Evolutionary conservation across 2,888 invertebrate species (phyloP), one percentile per base, ranked within the genome.

Genomic region (Drosophila sordidula): DNA sequence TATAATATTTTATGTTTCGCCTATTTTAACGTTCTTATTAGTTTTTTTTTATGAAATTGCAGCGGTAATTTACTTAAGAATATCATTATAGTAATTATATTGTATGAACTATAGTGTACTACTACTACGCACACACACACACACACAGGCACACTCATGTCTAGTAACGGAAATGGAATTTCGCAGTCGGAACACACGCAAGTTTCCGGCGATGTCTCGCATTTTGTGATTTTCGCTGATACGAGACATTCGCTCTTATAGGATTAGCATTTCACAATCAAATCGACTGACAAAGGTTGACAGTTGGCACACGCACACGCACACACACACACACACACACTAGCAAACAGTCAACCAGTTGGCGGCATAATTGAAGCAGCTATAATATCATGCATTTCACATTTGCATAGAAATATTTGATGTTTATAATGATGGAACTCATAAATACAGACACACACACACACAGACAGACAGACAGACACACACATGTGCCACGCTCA

Each of bases 231-330:
- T 75, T 75, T 66, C 70, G 73, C 78, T 86, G 78, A 77, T 50
- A 41, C 69, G 41, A 41, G 45, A 55, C 64, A 61, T 56, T 52
- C 63, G 56, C 39, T 65, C 74, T 75, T 83, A 83, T 78, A 66
- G 79, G 89, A 86, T 86, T 89, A 86, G 79, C 75, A 87, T 87
- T 89, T 87, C 73, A 74, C 70, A 79, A 75, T 49, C 61, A 87
- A 79, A 83, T 74, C 82, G 77, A 79, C 75, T 89, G 87, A 86
- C 88, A 89, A 78, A 88, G 89, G 88, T 88, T 86, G 87, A 86
- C 88, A 89, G 84, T 80, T 75, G 72, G 56, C 65, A 75, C 69
- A 65, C 59, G 51, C 66, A 63, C 18, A 50, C 45, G 46, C 36
- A 70, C 8, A 34, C 32, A 44, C 55, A 41, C 42, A 56, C 34